phyloP scores from a whole-genome alignment of 2,888 invertebrate species.

The Chorisops tibialis region DNA sequence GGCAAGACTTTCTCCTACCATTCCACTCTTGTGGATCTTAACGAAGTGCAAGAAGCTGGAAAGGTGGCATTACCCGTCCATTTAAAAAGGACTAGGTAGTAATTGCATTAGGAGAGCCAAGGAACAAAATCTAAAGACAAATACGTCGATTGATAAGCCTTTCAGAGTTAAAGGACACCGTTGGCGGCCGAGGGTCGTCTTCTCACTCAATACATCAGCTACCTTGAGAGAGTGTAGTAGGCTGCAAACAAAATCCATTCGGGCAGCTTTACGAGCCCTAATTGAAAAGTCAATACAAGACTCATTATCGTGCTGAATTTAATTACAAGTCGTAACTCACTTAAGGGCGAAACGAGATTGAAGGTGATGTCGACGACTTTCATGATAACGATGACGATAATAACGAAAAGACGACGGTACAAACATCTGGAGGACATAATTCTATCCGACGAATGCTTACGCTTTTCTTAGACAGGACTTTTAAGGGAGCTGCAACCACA shows the following conservation, averaged over 20 bases:
- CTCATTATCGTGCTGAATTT: slow-evolving; percentile 31
- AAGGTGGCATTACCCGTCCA: no score
- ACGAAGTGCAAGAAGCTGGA: no score
- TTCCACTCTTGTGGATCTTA: no score
- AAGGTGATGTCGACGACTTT: slow-evolving; percentile 9
- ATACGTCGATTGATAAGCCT: no score
- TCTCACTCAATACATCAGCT: background rate
- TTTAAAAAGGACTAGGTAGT: no score
- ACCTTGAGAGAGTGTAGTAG: background rate
- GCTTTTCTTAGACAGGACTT: background rate
- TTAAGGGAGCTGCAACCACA: background rate
- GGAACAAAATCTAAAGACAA: no score
- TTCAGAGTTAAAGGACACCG: no score
- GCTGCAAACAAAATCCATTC: slow-evolving; percentile 1
- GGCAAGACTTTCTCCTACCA: no score
- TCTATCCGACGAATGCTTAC: background rate
- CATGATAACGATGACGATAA: slow-evolving; percentile 18
- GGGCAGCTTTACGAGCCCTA: slow-evolving; percentile 8
- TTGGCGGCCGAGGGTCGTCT: background rate
- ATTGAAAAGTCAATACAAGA: slow-evolving; percentile 33
- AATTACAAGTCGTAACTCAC: slow-evolving; percentile 30
- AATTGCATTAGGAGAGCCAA: no score
- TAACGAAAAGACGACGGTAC: background rate
- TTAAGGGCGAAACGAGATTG: slow-evolving; percentile 12
- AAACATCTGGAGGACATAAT: background rate